phyloP scores from a whole-genome alignment of 2,888 invertebrate species.

The Drosophila anomalata region DNA sequence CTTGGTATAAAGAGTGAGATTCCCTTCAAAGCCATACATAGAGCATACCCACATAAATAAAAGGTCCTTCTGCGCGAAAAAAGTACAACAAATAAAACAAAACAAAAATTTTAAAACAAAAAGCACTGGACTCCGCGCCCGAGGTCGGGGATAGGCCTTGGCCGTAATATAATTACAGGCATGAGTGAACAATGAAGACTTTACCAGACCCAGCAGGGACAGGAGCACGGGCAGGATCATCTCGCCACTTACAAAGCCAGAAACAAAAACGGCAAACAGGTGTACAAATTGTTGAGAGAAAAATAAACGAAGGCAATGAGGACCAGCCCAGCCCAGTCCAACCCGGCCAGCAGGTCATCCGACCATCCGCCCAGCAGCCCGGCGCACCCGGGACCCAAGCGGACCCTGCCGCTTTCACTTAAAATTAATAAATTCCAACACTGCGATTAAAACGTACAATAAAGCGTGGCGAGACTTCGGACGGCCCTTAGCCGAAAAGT shows the following conservation, averaged over 20 bases:
- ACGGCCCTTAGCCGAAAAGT: slow-evolving; percentile 1
- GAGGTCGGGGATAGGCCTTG: slow-evolving; percentile 10
- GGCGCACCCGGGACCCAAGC: background rate
- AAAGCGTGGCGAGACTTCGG: slow-evolving; percentile 13
- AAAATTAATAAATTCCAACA: slow-evolving; percentile 66
- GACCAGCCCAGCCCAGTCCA: background rate
- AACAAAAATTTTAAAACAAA: slow-evolving; percentile 1
- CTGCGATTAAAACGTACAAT: slow-evolving; percentile 49
- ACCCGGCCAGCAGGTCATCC: no score
- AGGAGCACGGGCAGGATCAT: slow-evolving; percentile 17
- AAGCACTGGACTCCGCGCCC: background rate
- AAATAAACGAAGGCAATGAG: slow-evolving; percentile 17
- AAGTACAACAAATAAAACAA: slow-evolving; percentile 1
- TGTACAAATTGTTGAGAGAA: slow-evolving; percentile 46
- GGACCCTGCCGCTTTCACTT: slow-evolving; percentile 42
- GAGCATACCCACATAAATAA: slow-evolving; percentile 15
- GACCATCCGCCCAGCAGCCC: background rate
- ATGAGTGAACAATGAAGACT: slow-evolving; percentile 37
- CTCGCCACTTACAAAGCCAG: slow-evolving; percentile 34
- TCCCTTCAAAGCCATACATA: background rate
- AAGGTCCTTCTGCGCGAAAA: slow-evolving; percentile 28
- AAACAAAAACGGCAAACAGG: slow-evolving; percentile 50
- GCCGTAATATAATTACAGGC: slow-evolving; percentile 43
- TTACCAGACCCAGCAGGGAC: slow-evolving; percentile 18
- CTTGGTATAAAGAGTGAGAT: background rate